Evolutionary conservation across 2,888 invertebrate genomes (phyloP).

Genomic region (Dasysyrphus albostriatus): DNA sequence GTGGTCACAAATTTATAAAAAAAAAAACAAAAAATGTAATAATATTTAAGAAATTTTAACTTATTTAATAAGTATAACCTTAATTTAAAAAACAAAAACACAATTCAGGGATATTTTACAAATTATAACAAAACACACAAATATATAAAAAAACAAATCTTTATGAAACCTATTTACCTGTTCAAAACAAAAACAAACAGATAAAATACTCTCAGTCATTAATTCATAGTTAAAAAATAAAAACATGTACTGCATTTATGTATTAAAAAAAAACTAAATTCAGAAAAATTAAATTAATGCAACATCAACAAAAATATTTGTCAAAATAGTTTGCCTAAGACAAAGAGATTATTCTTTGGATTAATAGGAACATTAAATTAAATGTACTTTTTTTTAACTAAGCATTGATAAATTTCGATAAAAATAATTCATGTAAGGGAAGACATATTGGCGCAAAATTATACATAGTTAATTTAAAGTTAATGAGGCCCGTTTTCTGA

Average conservation of each 20-base stretch:
- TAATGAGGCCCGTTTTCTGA: too few relatives aligned
- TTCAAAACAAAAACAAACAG: slow-evolving; percentile 47
- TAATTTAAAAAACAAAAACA: slow-evolving; percentile 45
- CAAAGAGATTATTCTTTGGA: not conserved
- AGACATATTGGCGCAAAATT: not conserved
- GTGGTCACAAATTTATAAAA: slow-evolving; percentile 71
- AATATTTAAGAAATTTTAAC: slow-evolving; percentile 38
- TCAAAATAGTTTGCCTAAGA: slow-evolving; percentile 41
- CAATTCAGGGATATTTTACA: slow-evolving; percentile 75
- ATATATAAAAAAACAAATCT: slow-evolving; percentile 40
- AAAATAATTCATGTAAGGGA: not conserved
- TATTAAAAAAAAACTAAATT: slow-evolving; percentile 13
- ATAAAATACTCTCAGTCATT: slow-evolving; percentile 57
- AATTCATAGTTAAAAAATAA: slow-evolving; percentile 32
- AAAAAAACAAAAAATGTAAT: slow-evolving; percentile 1
- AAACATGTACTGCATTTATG: slow-evolving; percentile 36
- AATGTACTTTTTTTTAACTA: not conserved
- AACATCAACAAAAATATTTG: slow-evolving; percentile 13
- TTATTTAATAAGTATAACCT: slow-evolving; percentile 49
- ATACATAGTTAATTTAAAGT: not conserved
- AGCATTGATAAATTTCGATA: not conserved
- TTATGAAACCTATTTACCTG: slow-evolving; percentile 68
- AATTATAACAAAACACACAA: slow-evolving; percentile 37
- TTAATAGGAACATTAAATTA: not conserved
- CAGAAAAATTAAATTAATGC: slow-evolving; percentile 49